Evolutionary conservation across 2,113 vertebrate species (phyloP).

Genomic region (Cyprinodon brontotheroides): DNA sequence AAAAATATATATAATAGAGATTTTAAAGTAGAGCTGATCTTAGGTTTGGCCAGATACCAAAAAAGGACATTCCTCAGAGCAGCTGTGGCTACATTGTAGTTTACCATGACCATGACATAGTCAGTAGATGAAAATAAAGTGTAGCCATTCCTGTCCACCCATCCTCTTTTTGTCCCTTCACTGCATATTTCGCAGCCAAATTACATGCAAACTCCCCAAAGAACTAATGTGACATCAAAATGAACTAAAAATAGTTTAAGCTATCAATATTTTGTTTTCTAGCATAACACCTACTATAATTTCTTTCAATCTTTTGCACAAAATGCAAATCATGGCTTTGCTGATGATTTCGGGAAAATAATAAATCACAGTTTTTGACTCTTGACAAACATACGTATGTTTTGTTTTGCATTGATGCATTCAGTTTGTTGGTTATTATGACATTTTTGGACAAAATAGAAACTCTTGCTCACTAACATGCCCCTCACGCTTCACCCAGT

Average conservation of each 20-base stretch:
- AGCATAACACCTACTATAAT: background rate
- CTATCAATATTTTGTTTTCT: background rate
- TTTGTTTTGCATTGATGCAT: constrained; percentile 9
- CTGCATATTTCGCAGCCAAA: too few relatives aligned
- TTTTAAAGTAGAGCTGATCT: too few relatives aligned
- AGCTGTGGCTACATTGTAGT: too few relatives aligned
- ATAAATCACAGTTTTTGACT: constrained; percentile 11
- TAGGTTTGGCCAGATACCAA: too few relatives aligned
- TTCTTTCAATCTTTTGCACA: background rate
- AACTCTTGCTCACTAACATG: constrained; percentile 41
- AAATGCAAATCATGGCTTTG: background rate
- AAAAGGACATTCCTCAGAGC: too few relatives aligned
- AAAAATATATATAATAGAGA: too few relatives aligned
- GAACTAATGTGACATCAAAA: background rate
- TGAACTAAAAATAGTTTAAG: background rate
- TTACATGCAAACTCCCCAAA: too few relatives aligned
- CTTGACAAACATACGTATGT: background rate
- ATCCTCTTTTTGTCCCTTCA: too few relatives aligned
- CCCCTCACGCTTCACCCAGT: background rate
- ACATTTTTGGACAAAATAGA: constrained; percentile 38
- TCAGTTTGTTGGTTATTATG: constrained; percentile 19
- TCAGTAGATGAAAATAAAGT: too few relatives aligned
- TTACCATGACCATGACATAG: too few relatives aligned
- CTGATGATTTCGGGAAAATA: background rate
- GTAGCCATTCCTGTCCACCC: too few relatives aligned